These are phyloP conservation scores for Leuciscus idus DNA, from an alignment of 2,113 vertebrate genomes.

Conservation along the genomic window DNA sequence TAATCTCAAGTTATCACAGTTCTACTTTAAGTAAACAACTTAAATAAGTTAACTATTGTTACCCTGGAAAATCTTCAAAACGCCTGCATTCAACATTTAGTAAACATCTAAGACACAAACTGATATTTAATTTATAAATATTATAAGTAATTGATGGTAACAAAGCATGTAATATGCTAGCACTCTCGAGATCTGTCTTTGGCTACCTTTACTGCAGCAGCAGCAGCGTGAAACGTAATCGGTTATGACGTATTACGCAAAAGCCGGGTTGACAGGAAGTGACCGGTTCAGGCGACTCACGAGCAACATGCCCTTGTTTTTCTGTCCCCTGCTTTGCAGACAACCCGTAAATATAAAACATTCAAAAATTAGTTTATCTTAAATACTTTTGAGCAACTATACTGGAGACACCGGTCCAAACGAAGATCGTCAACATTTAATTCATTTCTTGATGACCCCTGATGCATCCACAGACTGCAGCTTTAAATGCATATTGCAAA, in stretches of 20 bases:
- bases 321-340: background rate
- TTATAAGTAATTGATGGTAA: background rate
- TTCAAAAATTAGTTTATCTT: background rate
- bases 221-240: constrained; percentile 3
- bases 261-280: constrained; percentile 22
- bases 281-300: background rate
- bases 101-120: background rate
- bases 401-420: background rate
- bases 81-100: background rate
- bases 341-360: background rate
- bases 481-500: background rate
- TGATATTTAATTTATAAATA: background rate
- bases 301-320: background rate
- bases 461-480: background rate
- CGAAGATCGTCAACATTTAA: background rate
- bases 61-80: background rate
- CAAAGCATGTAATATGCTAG: background rate
- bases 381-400: background rate
- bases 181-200: background rate
- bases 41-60: background rate
- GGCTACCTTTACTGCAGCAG: background rate
- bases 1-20: background rate
- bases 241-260: constrained; percentile 34
- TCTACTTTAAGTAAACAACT: background rate
- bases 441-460: background rate